phyloP scores from a whole-genome alignment of 2,888 invertebrate genomes.

The Choreutis nemorana region DNA sequence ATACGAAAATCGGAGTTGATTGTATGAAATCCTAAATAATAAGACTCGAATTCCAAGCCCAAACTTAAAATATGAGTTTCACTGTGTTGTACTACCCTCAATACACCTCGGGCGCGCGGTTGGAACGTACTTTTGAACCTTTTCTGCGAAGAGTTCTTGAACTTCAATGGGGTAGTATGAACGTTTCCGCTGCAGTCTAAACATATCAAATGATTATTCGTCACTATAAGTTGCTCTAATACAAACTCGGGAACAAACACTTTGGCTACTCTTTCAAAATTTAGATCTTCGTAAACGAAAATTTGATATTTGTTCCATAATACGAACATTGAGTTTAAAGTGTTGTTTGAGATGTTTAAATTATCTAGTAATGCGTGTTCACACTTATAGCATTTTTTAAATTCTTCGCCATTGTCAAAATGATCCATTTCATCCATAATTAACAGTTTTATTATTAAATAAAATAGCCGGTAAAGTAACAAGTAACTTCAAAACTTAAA shows the following conservation, averaged over 20 bases:
- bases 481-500: no score
- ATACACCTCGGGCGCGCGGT: slow-evolving; percentile 19
- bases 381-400: slow-evolving; percentile 27
- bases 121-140: slow-evolving; percentile 25
- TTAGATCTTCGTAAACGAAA: slow-evolving; percentile 30
- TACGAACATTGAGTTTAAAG: slow-evolving; percentile 19
- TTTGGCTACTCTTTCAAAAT: slow-evolving; percentile 22
- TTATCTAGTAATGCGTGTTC: slow-evolving; percentile 20
- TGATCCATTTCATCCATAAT: slow-evolving; percentile 20
- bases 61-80: slow-evolving; percentile 23
- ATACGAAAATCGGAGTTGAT: slow-evolving; percentile 25
- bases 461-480: no score
- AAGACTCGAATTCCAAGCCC: slow-evolving; percentile 21
- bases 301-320: slow-evolving; percentile 53
- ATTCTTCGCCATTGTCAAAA: slow-evolving; percentile 12
- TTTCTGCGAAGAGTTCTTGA: slow-evolving; percentile 30
- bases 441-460: no score
- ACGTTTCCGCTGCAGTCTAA: slow-evolving; percentile 31
- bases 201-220: slow-evolving; percentile 31
- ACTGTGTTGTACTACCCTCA: slow-evolving; percentile 14
- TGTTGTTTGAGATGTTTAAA: slow-evolving; percentile 28
- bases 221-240: slow-evolving; percentile 23
- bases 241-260: slow-evolving; percentile 29
- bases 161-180: slow-evolving; percentile 30
- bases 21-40: slow-evolving; percentile 25